phyloP scores from a whole-genome alignment of 2,797 vertebrate species.

The Neopelma chrysocephalum region DNA sequence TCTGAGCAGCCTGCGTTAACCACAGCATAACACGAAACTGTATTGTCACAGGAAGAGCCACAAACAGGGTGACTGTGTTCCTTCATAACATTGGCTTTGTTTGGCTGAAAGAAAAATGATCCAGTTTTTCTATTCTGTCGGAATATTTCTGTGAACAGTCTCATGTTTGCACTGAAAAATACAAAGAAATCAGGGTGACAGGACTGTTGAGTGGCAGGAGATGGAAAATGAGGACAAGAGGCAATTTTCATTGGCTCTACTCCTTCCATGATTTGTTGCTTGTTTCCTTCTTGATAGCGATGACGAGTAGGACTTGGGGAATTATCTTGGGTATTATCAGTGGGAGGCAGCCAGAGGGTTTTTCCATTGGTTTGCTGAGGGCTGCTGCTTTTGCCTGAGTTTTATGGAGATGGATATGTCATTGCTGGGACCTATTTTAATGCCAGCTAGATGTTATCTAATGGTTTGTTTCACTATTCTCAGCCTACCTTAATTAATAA shows the following conservation, averaged over 20 bases:
- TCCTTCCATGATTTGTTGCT: background rate
- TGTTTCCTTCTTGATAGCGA: background rate
- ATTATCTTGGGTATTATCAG: background rate
- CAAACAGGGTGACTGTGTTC: background rate
- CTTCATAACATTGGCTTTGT: background rate
- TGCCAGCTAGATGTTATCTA: background rate
- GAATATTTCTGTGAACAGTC: background rate
- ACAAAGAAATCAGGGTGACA: background rate
- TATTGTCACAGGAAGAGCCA: background rate
- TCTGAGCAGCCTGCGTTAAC: background rate
- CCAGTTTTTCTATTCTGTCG: background rate
- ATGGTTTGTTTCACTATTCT: constrained; percentile 6
- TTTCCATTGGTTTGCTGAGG: background rate
- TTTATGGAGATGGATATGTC: background rate
- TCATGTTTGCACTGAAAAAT: background rate
- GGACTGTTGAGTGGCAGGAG: background rate
- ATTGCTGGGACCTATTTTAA: background rate
- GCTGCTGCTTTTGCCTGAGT: background rate
- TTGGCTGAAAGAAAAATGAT: background rate
- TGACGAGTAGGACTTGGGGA: background rate
- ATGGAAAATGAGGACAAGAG: background rate
- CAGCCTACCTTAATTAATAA: constrained; percentile 29
- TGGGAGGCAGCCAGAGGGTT: background rate
- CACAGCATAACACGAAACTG: rapidly evolving
- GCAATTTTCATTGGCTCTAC: background rate